Percentiles rank a stretch among this genome's conserved stretches.
Evolutionary conservation across 1,140 invertebrate genomes (phyloP).

Genomic region (Spodoptera frugiperda): DNA sequence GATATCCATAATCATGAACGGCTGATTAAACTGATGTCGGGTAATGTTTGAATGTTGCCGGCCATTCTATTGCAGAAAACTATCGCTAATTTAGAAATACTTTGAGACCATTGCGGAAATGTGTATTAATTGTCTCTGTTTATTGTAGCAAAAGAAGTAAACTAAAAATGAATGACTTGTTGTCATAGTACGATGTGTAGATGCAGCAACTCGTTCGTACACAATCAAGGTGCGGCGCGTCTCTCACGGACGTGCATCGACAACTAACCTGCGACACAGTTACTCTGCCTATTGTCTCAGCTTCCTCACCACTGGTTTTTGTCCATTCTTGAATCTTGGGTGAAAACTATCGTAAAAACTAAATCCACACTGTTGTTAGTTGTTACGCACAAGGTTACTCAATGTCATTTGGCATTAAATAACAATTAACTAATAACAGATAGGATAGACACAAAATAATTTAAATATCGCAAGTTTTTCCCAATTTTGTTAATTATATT

Average conservation of each 20-base stretch:
- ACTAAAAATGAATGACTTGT: neutral
- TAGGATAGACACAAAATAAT: slow-evolving; percentile 12
- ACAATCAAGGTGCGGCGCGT: slow-evolving; percentile 34
- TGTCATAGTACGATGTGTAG: slow-evolving; percentile 29
- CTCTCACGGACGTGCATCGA: slow-evolving; percentile 55
- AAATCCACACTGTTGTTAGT: slow-evolving; percentile 10
- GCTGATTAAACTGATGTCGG: too few species aligned
- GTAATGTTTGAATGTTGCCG: too few species aligned
- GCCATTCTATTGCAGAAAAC: too few species aligned
- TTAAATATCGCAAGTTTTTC: neutral
- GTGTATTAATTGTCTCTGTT: neutral
- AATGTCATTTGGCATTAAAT: slow-evolving; percentile 17
- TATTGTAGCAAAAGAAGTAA: too few species aligned
- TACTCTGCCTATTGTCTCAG: slow-evolving; percentile 60
- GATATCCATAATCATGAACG: too few species aligned
- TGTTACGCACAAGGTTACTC: slow-evolving; percentile 31
- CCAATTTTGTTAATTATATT: slow-evolving; percentile 48
- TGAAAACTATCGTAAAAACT: slow-evolving; percentile 52
- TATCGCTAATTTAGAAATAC: too few species aligned
- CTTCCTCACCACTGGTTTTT: slow-evolving; percentile 55
- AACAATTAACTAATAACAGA: slow-evolving; percentile 12
- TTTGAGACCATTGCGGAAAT: too few species aligned
- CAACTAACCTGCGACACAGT: slow-evolving; percentile 55
- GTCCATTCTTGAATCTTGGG: slow-evolving; percentile 51
- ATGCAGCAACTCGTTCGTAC: slow-evolving; percentile 11